A percentile compares a stretch with the other conserved stretches of the same genome.
phyloP scores from a whole-genome alignment of 2,797 vertebrate species.

The Lycodopsis pacificus region DNA sequence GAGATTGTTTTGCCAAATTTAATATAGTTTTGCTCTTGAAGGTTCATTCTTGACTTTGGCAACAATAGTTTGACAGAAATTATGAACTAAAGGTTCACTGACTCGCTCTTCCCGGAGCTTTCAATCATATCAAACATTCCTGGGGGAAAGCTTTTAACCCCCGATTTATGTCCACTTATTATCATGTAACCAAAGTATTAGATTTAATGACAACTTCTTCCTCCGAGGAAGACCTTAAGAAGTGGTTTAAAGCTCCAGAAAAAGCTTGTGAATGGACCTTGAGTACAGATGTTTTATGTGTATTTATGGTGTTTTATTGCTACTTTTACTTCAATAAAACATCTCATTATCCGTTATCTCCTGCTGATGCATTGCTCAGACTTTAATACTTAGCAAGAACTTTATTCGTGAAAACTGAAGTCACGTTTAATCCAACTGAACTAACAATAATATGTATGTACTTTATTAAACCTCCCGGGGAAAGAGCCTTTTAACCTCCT shows the following conservation, averaged over 20 bases:
- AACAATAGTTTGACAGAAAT: no score
- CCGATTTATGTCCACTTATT: no score
- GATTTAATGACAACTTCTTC: neutral
- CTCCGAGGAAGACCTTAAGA: neutral
- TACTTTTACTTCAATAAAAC: neutral
- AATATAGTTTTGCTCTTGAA: neutral
- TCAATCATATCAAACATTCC: no score
- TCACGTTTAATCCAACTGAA: constrained; percentile 3
- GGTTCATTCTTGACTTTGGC: neutral
- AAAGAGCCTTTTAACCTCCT: constrained; percentile 17
- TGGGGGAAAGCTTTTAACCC: no score
- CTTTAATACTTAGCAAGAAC: neutral
- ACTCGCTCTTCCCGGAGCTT: no score
- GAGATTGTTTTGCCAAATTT: no score
- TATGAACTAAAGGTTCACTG: no score
- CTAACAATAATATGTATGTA: constrained; percentile 1
- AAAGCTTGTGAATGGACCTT: neutral
- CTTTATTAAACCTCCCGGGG: constrained; percentile 16
- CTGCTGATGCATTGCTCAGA: neutral
- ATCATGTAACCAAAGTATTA: no score
- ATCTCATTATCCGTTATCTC: neutral
- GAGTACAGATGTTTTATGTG: neutral
- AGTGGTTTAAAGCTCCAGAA: neutral
- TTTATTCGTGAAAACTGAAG: neutral
- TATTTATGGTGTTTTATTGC: neutral